Evolutionary conservation across 2,113 vertebrate species (phyloP).

Genomic region (Urocolius indicus): DNA sequence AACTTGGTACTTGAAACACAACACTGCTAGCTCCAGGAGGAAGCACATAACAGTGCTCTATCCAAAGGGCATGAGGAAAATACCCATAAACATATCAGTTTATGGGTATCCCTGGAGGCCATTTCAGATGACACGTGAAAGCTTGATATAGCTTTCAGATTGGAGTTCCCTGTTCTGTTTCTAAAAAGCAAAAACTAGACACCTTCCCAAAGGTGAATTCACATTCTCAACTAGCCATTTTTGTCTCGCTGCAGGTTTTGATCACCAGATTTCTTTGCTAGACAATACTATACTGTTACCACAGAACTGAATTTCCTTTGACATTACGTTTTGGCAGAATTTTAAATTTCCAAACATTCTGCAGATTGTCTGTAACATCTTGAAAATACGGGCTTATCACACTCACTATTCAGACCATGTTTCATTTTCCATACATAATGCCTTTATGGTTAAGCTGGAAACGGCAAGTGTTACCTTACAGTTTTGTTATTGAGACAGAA

Average conservation of each 20-base stretch:
- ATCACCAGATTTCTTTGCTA: not conserved
- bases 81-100: not conserved
- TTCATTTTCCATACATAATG: not conserved
- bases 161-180: not conserved
- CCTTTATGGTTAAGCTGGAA: not conserved
- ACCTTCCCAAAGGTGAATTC: not conserved
- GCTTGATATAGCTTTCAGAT: not conserved
- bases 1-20: not conserved
- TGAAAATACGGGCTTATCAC: not conserved
- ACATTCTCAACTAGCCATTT: not conserved
- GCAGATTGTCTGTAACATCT: not conserved
- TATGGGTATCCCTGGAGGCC: not conserved
- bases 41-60: too few species aligned
- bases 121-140: not conserved
- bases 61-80: not conserved
- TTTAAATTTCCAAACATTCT: not conserved
- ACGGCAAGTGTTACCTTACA: not conserved
- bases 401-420: not conserved
- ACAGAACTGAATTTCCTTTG: not conserved
- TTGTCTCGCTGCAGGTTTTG: not conserved
- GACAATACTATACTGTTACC: not conserved
- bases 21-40: not conserved
- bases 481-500: not conserved
- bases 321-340: not conserved
- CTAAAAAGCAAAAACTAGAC: not conserved